phyloP scores from a whole-genome alignment of 2,888 invertebrate genomes.

The Mayetiola destructor region DNA sequence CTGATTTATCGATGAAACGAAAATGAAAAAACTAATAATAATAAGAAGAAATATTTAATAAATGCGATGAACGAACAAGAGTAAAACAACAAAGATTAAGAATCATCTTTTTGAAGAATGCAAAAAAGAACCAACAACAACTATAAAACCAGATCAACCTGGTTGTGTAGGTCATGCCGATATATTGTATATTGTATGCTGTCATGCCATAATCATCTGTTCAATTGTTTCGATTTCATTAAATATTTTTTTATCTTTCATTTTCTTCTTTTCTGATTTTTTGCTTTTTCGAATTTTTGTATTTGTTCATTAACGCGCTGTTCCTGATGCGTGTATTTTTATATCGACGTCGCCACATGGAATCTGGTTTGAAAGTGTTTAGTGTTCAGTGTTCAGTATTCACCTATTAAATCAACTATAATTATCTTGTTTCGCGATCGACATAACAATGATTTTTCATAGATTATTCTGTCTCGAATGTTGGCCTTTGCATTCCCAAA shows the following conservation, averaged over 20 bases:
- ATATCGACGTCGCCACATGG: not conserved
- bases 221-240: conserved; percentile 4
- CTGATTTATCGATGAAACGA: not conserved
- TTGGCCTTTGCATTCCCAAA: not conserved
- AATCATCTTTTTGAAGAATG: not conserved
- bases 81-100: not conserved
- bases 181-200: not conserved
- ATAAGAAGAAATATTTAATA: not conserved
- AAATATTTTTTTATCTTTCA: too few relatives aligned
- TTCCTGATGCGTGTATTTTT: not conserved
- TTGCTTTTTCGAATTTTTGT: not conserved
- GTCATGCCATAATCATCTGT: not conserved
- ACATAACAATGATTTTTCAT: not conserved
- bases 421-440: conserved; percentile 4
- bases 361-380: not conserved
- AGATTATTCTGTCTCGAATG: too few relatives aligned
- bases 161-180: conserved; percentile 1
- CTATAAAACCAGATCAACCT: not conserved
- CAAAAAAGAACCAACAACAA: too few relatives aligned
- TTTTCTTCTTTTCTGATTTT: too few relatives aligned
- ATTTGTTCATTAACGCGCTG: not conserved
- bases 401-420: not conserved
- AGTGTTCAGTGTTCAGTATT: too few relatives aligned
- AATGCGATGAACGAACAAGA: not conserved
- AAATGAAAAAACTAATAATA: not conserved